Conservation (phyloP, 2,113 vertebrate genomes). For the Lipophrys pholis region DNA sequence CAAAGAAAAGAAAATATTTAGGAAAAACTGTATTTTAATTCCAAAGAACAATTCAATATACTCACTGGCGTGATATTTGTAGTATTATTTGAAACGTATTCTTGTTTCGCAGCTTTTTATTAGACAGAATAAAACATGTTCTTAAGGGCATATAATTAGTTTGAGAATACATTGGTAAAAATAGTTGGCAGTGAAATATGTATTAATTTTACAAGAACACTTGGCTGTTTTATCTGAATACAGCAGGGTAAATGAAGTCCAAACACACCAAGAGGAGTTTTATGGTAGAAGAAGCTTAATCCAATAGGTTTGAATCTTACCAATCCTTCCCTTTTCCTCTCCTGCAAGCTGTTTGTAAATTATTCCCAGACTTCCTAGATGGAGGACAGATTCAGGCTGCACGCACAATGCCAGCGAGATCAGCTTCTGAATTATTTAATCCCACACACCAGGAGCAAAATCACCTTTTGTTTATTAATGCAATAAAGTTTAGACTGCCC, state of each 20-base stretch:
- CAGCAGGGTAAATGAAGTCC: not conserved
- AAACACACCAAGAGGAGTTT: not conserved
- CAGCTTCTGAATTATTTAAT: constrained; percentile 66
- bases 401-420: constrained; percentile 49
- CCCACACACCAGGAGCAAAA: constrained; percentile 19
- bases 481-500: constrained; percentile 48
- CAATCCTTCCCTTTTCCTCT: constrained; percentile 11
- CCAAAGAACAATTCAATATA: too few relatives aligned
- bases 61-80: too few relatives aligned
- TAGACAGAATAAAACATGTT: too few relatives aligned
- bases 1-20: too few relatives aligned
- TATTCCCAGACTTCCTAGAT: constrained; percentile 23
- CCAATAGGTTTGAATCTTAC: not conserved
- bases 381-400: constrained; percentile 45
- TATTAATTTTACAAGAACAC: too few relatives aligned
- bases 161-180: too few relatives aligned
- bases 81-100: too few relatives aligned
- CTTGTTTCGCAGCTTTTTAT: too few relatives aligned
- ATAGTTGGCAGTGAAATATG: too few relatives aligned
- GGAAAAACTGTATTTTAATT: too few relatives aligned
- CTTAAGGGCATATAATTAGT: too few relatives aligned
- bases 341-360: constrained; percentile 43
- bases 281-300: constrained; percentile 9
- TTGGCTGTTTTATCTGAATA: too few relatives aligned
- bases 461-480: constrained; percentile 51